Percentiles rank a stretch among this genome's conserved stretches.
These are phyloP conservation scores for Corvus hawaiiensis DNA, from an alignment of 2,113 vertebrate genomes.

Conservation along the genomic window DNA sequence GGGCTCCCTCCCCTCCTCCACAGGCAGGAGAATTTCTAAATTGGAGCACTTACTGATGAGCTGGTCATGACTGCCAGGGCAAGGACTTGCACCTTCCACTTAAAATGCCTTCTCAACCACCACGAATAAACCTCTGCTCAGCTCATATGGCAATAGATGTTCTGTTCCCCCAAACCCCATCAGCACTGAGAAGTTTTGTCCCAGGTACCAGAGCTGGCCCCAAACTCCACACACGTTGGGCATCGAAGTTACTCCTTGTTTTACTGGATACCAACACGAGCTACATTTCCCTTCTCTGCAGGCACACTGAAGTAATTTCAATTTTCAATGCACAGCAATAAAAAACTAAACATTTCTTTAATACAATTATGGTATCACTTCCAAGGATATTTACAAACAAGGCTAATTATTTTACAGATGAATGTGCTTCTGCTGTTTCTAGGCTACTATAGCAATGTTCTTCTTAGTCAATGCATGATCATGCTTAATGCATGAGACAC, in stretches of 20 bases:
- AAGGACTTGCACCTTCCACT: not conserved
- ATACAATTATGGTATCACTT: slow-evolving; percentile 48
- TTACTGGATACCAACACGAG: not conserved
- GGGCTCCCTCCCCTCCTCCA: not conserved
- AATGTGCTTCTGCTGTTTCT: slow-evolving; percentile 41
- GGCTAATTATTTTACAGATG: slow-evolving; percentile 53
- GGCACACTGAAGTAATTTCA: slow-evolving; percentile 3
- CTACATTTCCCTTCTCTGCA: not conserved
- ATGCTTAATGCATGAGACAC: slow-evolving; percentile 25
- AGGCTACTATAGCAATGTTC: not conserved
- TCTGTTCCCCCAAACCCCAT: not conserved
- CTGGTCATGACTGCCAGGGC: not conserved
- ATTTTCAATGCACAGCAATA: slow-evolving; percentile 30
- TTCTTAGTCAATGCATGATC: not conserved
- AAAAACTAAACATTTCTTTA: slow-evolving; percentile 63
- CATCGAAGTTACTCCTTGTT: not conserved
- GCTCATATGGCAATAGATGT: not conserved
- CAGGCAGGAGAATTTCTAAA: not conserved
- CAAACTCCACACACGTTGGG: not conserved
- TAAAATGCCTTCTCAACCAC: not conserved
- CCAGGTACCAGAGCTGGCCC: not conserved
- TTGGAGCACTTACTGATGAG: not conserved
- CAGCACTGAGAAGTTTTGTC: not conserved
- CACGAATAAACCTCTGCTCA: not conserved
- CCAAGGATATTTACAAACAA: slow-evolving; percentile 59